Evolutionary conservation across 2,113 vertebrate genomes (phyloP).

Genomic region (Camelus dromedarius): DNA sequence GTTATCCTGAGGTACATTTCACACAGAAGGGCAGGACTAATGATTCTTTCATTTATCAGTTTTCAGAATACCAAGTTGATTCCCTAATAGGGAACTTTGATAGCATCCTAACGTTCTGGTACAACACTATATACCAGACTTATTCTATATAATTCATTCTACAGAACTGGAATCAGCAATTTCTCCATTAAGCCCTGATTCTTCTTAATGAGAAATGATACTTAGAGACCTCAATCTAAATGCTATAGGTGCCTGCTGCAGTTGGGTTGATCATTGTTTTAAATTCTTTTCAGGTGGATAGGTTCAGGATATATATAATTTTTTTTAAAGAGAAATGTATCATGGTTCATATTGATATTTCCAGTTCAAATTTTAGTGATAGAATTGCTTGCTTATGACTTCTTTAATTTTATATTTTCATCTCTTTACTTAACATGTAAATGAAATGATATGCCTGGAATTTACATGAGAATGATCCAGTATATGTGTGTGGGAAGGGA

Average conservation of each 20-base stretch:
- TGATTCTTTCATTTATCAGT: conserved; percentile 31
- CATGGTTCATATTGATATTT: conserved; percentile 9
- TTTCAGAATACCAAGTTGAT: conserved; percentile 45
- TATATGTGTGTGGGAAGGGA: not conserved
- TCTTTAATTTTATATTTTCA: conserved; percentile 44
- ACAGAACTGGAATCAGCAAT: not conserved
- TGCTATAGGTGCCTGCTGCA: not conserved
- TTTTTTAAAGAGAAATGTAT: conserved; percentile 4
- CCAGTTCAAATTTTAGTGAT: conserved; percentile 4
- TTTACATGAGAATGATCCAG: conserved; percentile 43
- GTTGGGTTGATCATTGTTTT: not conserved
- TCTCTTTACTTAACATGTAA: conserved; percentile 5
- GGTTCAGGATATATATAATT: not conserved
- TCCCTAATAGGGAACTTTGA: not conserved
- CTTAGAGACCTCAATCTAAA: not conserved
- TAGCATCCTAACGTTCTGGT: conserved; percentile 10
- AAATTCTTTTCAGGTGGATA: not conserved
- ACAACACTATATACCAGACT: not conserved
- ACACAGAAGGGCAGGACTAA: not conserved
- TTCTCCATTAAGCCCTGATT: not conserved
- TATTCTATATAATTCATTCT: not conserved
- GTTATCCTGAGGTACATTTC: not conserved
- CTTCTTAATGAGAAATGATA: not conserved
- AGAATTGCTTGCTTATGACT: conserved; percentile 7
- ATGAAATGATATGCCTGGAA: not conserved